Evolutionary conservation across 1,140 invertebrate genomes (phyloP), one percentile per base, ranked within the genome.

Genomic region (Penaeus vannamei): DNA sequence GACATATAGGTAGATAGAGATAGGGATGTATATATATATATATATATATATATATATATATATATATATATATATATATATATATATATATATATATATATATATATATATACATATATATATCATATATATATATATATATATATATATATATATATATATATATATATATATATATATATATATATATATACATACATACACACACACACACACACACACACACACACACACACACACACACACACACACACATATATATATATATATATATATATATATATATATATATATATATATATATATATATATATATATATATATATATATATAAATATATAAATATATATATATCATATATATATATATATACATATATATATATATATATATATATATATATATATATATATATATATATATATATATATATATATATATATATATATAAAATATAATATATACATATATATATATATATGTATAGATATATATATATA

Each of bases 241-340:
- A 79, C 7, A 32, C n/a, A n/a, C 26, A 79, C 17, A n/a, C n/a
- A 17, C n/a, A n/a, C n/a, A 29, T 32, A 23, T 32, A 29, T 79
- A 23, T 29, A 29, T 32, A 42, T 79, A 79, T 17, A 32, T 32
- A n/a, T 79, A 79, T 79, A 79, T 79, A 79, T 79, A 79, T 79
- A 79, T 79, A 79, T 79, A 79, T 79, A 46, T 79, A 79, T 79
- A 79, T 79, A 79, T 79, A 79, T 79, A 79, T 79, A 79, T 79
- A 79, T 79, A 79, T 79, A 79, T 79, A 79, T 79, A 79, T 79
- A 79, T 79, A 79, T 79, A 79, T 79, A 79, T 79, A 79, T 79
- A 79, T 79, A 79, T 79, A 79, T 79, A 79, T 29, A 79, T 29
- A 79, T 79, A 79, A 10, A 29, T 29, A 79, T 79, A 79, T 79